Evolutionary conservation across 1,140 invertebrate species (phyloP), one percentile per base, ranked within the genome.

Genomic region (Aphaenogaster rudis): DNA sequence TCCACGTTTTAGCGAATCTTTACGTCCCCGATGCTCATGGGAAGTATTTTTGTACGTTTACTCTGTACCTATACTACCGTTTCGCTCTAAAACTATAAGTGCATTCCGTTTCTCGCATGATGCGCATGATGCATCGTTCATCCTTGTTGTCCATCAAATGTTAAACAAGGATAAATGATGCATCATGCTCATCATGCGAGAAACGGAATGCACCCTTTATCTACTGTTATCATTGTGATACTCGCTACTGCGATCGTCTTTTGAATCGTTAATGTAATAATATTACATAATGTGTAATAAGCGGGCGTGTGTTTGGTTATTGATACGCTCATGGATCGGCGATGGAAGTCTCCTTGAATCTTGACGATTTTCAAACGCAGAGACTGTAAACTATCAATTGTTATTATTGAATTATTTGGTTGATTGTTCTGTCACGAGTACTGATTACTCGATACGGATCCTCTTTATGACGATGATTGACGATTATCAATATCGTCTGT

Each of bases 31-130:
- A 88, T 92, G 87, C 91, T 91, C 88, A 92, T 91, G 92, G 89
- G 91, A 93, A 94, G 93, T 94, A 94, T 94, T 94, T 94, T 94
- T 94, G 93, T 94, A 94, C 92, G 92, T 94, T 93, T 92, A 94
- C 90, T 94, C 93, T 93, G 89, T 94, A 94, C 88, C 86, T 92
- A 91, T 90, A 88, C 91, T 91, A 91, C 91, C 89, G 91, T 91
- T 93, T 93, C 90, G 88, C 91, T 94, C 91, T 93, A 93, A 91
- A 92, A 86, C 85, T 92, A 90, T 91, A 0, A 0, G 0, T 28
- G 28, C 28, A 28, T 28, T 28, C 28, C 28, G 28, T 28, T 28
- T 28, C 28, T 28, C 28, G 28, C 28, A 28, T 28, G 28, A 28
- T 28, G 28, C 28, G 28, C 28, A 28, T 28, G 28, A 28, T 28